phyloP scores from a whole-genome alignment of 1,140 invertebrate species.

The Chymomyza costata region DNA sequence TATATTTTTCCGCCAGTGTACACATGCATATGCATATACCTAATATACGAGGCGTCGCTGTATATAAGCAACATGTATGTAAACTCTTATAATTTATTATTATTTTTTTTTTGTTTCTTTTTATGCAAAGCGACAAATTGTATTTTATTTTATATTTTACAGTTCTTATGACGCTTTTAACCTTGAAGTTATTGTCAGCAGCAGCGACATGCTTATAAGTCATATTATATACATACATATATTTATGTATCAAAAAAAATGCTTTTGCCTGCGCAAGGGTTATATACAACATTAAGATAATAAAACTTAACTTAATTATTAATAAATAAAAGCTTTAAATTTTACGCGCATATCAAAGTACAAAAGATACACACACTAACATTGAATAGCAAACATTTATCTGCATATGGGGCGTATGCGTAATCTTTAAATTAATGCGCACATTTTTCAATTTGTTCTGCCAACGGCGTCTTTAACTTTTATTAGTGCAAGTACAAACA shows the following conservation, averaged over 20 bases:
- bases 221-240: background rate
- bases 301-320: slow-evolving; percentile 46
- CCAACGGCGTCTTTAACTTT: slow-evolving; percentile 50
- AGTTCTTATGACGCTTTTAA: slow-evolving; percentile 30
- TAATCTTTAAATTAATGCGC: slow-evolving; percentile 38
- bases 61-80: slow-evolving; percentile 40
- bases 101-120: slow-evolving; percentile 61
- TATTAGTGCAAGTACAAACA: slow-evolving; percentile 63
- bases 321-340: background rate
- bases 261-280: too few species aligned
- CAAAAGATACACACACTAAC: background rate
- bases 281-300: slow-evolving; percentile 23
- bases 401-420: slow-evolving; percentile 47
- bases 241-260: too few species aligned
- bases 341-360: too few species aligned
- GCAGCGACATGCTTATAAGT: slow-evolving; percentile 17
- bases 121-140: too few species aligned
- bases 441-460: slow-evolving; percentile 19
- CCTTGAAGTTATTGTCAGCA: slow-evolving; percentile 54
- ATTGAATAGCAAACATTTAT: slow-evolving; percentile 20
- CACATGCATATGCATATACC: too few species aligned
- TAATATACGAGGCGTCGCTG: too few species aligned
- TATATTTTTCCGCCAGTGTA: too few species aligned
- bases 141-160: slow-evolving; percentile 48
- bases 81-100: slow-evolving; percentile 60